Conservation (phyloP, 2,113 vertebrate species). For the Athene noctua region DNA sequence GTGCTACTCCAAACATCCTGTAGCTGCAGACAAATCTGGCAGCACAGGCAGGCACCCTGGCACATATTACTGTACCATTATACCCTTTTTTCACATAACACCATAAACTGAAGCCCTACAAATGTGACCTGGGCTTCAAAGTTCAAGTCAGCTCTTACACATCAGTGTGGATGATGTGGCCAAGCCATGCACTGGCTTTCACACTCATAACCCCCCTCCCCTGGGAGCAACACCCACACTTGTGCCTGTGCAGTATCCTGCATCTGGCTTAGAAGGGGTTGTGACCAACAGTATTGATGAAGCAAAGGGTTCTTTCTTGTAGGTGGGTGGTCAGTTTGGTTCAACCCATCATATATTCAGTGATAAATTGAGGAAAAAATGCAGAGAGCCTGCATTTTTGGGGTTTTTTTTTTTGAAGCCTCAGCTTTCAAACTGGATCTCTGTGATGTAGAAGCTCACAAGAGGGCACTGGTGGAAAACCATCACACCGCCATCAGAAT, state of each 20-base stretch:
- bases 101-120: background rate
- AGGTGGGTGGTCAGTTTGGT: background rate
- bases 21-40: background rate
- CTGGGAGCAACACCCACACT: background rate
- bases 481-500: background rate
- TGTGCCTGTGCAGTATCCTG: background rate
- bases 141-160: background rate
- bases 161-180: background rate
- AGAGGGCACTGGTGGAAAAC: background rate
- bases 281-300: background rate
- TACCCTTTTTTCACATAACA: background rate
- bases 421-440: background rate
- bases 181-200: background rate
- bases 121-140: rapidly evolving
- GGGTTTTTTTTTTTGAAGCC: background rate
- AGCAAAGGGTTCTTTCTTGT: background rate
- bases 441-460: background rate
- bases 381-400: background rate
- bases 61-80: rapidly evolving
- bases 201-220: background rate
- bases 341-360: background rate
- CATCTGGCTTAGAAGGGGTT: background rate
- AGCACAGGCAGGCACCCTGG: rapidly evolving
- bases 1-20: background rate
- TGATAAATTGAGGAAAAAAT: background rate